Evolutionary conservation across 2,888 invertebrate genomes (phyloP), one percentile per base, ranked within the genome.

Genomic region (Blastobasis adustella): DNA sequence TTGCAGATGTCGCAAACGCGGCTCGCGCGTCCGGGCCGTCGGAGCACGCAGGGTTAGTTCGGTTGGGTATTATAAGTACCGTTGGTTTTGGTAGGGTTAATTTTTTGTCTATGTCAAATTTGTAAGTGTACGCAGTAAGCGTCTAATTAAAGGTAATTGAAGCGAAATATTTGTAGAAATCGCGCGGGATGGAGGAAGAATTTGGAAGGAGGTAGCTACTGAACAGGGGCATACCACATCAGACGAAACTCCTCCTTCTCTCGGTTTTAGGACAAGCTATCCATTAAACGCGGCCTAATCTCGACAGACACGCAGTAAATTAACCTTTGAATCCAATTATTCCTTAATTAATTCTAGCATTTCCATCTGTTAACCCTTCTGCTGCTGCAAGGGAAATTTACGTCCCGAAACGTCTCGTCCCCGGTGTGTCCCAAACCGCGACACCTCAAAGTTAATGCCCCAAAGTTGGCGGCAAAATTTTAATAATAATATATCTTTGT

Each of bases 401-500:
- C 40, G 9, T 42, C 9, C 5, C 42, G 5, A 42, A 42, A 42
- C 5, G 42, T 9, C 6, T 42, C 9, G 5, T 62, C 43, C 73
- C 59, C 65, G 52, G 63, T 79, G 66, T 61, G 54, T 51, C 67
- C 4, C 65, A 38, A 49, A 54, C 67, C 58, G 23, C 61, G 63
- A 65, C 63, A 67, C 60, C 62, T 63, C 73, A 49, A 78, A 82
- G 72, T 81, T 81, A 82, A 81, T 77, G 80, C 73, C 69, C 71
- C 69, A 71, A 84, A 85, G 79, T 85, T 84, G 69, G 75, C 73
- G 71, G 67, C 79, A 73, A 83, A 85, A 86, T 86, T 86, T 86
- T 87, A 86, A 85, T 87, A 86, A 85, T 82, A 85, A 84, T 86
- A 86, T 83, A 85, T 87, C 85, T 85, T 83, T 76, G 76, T 84